phyloP scores from a whole-genome alignment of 2,888 invertebrate species.

The Drosophila aldrichi region DNA sequence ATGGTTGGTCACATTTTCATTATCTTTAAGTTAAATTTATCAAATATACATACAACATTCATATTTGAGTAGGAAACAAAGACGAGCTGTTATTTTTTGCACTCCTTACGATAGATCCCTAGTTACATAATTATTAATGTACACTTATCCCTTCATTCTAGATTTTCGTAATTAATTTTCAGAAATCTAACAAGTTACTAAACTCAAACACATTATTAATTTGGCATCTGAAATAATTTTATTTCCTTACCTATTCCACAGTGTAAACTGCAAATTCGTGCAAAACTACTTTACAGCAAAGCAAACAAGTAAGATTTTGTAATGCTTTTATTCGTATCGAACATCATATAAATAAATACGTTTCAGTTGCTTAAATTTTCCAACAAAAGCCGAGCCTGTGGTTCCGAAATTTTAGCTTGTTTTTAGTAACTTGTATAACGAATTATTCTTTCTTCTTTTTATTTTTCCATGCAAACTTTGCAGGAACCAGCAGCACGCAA shows the following conservation, averaged over 20 bases:
- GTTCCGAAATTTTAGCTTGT: slow-evolving; percentile 14
- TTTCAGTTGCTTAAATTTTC: slow-evolving; percentile 16
- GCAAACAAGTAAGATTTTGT: slow-evolving; percentile 57
- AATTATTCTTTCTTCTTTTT: slow-evolving; percentile 42
- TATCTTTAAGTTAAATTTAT: neutral
- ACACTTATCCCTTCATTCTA: slow-evolving; percentile 9
- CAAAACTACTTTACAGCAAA: slow-evolving; percentile 40
- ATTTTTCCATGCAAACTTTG: slow-evolving; percentile 51
- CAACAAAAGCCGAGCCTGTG: slow-evolving; percentile 75
- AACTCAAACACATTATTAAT: slow-evolving; percentile 18
- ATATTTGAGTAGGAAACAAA: neutral
- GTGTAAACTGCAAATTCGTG: slow-evolving; percentile 63
- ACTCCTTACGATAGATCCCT: neutral
- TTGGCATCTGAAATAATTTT: slow-evolving; percentile 43
- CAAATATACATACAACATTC: neutral
- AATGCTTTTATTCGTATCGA: slow-evolving; percentile 5
- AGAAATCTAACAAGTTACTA: slow-evolving; percentile 64
- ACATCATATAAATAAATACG: neutral
- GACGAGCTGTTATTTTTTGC: neutral
- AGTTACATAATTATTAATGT: neutral
- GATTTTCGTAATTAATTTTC: slow-evolving; percentile 5
- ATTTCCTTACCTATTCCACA: slow-evolving; percentile 59
- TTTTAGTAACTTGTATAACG: slow-evolving; percentile 56
- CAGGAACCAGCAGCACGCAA: slow-evolving; percentile 79
- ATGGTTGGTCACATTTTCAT: slow-evolving; percentile 16